Evolutionary conservation across 2,888 invertebrate genomes (phyloP).

Genomic region (Acrocyrtus sp.): DNA sequence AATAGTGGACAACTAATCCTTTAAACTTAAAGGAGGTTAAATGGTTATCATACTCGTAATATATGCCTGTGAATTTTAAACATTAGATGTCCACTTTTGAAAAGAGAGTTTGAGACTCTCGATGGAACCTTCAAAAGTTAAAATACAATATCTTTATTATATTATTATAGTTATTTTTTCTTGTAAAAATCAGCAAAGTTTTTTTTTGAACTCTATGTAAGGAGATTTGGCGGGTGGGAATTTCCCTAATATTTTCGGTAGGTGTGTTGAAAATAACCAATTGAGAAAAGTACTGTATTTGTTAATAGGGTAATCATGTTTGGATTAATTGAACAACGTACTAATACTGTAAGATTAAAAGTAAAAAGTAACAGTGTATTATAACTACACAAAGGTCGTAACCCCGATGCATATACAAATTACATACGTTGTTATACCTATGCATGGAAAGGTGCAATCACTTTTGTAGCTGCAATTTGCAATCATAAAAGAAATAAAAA

Average conservation of each 20-base stretch:
- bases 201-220: too few relatives aligned
- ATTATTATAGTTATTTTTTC: neutral
- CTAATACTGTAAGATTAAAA: constrained; percentile 14
- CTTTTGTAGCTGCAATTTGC: constrained; percentile 52
- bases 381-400: constrained; percentile 30
- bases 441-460: constrained; percentile 52
- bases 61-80: too few relatives aligned
- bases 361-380: constrained; percentile 33
- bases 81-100: too few relatives aligned
- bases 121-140: too few relatives aligned
- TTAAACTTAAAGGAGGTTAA: too few relatives aligned
- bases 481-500: constrained; percentile 24
- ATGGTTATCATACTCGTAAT: too few relatives aligned
- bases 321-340: constrained; percentile 28
- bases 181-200: neutral
- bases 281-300: constrained; percentile 39
- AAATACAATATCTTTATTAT: too few relatives aligned
- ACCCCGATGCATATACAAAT: constrained; percentile 35
- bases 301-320: constrained; percentile 26
- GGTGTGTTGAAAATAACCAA: constrained; percentile 10
- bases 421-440: constrained; percentile 45
- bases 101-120: too few relatives aligned
- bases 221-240: neutral
- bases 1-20: too few relatives aligned
- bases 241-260: neutral